phyloP scores from a whole-genome alignment of 2,113 vertebrate genomes.

The Urocynchramus pylzowi region DNA sequence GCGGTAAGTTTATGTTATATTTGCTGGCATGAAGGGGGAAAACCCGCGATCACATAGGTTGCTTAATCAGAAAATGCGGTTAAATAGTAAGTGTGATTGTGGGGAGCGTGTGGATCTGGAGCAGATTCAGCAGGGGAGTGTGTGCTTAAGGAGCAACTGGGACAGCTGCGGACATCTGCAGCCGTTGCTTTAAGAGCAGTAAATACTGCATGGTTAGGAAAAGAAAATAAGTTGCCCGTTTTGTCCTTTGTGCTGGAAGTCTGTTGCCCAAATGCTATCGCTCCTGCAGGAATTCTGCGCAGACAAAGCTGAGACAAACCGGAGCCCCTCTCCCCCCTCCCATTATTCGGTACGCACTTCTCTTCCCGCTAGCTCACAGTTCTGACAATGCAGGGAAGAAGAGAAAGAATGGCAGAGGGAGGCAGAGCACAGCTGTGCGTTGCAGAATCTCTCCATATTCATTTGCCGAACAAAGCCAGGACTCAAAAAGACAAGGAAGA shows the following conservation, averaged over 20 bases:
- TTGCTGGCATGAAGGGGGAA: background rate
- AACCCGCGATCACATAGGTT: background rate
- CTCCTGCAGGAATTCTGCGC: background rate
- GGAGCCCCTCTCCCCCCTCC: conserved; percentile 28
- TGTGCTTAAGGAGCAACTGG: conserved; percentile 27
- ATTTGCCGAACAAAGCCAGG: conserved; percentile 46
- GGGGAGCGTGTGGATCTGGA: background rate
- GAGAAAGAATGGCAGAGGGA: conserved; percentile 56
- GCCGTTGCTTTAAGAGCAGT: background rate
- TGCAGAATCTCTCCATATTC: conserved; percentile 64
- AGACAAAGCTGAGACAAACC: background rate
- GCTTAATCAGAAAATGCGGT: background rate
- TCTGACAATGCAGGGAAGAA: conserved; percentile 55
- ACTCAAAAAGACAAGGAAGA: conserved; percentile 58
- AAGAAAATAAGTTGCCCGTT: background rate
- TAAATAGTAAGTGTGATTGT: background rate
- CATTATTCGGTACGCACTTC: conserved; percentile 11
- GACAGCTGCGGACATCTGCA: conserved; percentile 10
- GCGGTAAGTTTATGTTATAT: background rate
- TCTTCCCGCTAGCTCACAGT: conserved; percentile 46
- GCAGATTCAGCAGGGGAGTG: background rate
- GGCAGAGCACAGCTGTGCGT: conserved; percentile 42
- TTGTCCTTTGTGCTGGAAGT: background rate
- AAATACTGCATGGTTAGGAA: background rate
- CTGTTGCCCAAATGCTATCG: background rate